Base-by-base conservation (phyloP, 1,140 invertebrate genomes). In the Drosophila pachea region DNA sequence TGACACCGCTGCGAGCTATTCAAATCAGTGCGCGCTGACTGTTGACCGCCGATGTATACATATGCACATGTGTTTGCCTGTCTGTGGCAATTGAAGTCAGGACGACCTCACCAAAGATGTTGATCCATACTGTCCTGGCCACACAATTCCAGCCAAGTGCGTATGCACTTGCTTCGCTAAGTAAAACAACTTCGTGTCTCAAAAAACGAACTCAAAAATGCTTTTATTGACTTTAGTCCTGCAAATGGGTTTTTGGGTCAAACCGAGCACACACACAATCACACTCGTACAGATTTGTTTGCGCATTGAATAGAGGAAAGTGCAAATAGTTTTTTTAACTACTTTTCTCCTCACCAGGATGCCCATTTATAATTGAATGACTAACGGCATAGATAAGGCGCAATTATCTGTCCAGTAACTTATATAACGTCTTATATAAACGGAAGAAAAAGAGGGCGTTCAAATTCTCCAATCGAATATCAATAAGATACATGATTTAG, bases 201-300 rank as follows among this genome's bases (percentile, higher is more conserved):
- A 53, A 33, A 63, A 49, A 38, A 53, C 40, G 12, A 42, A 4
- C 9, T 33, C 8, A 58, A 58, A 31, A 29, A 31, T 54, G 31
- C 64, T 76, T 68, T 76, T 84, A 84, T 81, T 84, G 81, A 79
- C 82, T 84, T 81, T 77, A 69, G 71, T 68, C 52, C 75, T 74
- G 67, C 81, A 84, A 77, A 86, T 84, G 53, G 81, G 81, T 86
- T 84, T 84, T 74, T 84, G 65, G 81, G 81, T 84, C 81, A 84
- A 22, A 49, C 69, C 61, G 60, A 73, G 52, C 36, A 65, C 50
- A 61, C 56, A 61, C 45, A 65, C 49, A 53, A 43, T 56, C 67
- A 73, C 71, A 52, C 49, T 64, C 45, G 45, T 40, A 50, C 52
- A 64, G 43, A 64, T 45, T 61, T 52, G 60, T 56, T 53, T 55